Evolutionary conservation across 2,113 vertebrate genomes (phyloP), one percentile per base, ranked within the genome.

Genomic region (Sinocyclocheilus grahami): DNA sequence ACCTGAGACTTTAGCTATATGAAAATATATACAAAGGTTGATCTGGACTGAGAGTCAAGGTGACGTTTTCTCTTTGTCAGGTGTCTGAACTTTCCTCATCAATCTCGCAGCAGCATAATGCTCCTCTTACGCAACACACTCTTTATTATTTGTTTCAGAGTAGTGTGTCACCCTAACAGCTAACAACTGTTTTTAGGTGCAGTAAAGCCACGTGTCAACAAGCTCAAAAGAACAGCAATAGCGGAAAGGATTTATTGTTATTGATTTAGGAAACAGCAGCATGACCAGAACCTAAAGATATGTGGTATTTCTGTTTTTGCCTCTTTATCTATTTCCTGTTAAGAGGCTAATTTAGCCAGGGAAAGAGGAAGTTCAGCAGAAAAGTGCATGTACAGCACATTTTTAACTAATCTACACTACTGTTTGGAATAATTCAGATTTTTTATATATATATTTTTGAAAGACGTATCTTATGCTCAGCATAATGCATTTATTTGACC

Each of bases 11-110:
- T 1, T 22, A 22, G 58, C 18, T 22, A 9, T 22, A 22, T 60
- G 0, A 72, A 72, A 42, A 76, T 3, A 27, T 24, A 76, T 2
- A 11, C n/a, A 12, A 78, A 48, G 27, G 5, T 4, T 75, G 22
- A n/a, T 42, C 30, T 63, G 33, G 3, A 20, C 77, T 82, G 55
- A 79, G 87, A 90, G 85, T 67, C 85, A 62, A 71, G 22, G 42
- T 77, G 62, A 87, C 37, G 20, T 27, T 6, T 67, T 55, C 33
- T 76, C 16, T 79, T 27, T 22, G 11, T 74, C 33, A 55, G 65
- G 53, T 84, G 86, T 87, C 80, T 14, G 42, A 84, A 89, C 88
- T 53, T 71, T 88, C 42, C 75, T 5, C 53, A 46, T 13, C 18
- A 4, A 86, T 62, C 39, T 30, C 13, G 74, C 53, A 58, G 84